These are phyloP conservation scores for Virgularia gustaviana DNA, from an alignment of 92 coral and sea anemone genomes.

Conservation along the genomic window DNA sequence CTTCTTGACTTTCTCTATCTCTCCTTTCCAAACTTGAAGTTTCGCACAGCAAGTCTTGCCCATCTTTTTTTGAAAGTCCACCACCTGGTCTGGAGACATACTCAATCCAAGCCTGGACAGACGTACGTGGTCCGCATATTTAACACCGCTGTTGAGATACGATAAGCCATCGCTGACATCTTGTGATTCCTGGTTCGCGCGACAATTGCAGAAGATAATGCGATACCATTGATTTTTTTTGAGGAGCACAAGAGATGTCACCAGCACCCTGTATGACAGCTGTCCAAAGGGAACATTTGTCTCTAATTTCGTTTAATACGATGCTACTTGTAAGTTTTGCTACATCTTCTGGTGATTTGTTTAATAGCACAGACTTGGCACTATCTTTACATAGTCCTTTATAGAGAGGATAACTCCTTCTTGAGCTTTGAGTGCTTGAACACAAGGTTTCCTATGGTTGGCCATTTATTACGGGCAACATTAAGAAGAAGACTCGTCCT, in stretches of 20 bases:
- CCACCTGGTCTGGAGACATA: slow-evolving; percentile 32
- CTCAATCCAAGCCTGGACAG: slow-evolving; percentile 45
- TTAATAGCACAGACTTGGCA: slow-evolving; percentile 37
- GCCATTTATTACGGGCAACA: slow-evolving; percentile 37
- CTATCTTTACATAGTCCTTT: slow-evolving; percentile 34
- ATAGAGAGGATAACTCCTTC: slow-evolving; percentile 28
- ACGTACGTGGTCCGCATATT: slow-evolving; percentile 32
- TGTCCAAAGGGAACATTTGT: too few relatives aligned
- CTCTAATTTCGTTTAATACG: too few relatives aligned
- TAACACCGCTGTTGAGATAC: slow-evolving; percentile 47
- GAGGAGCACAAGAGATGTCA: too few relatives aligned
- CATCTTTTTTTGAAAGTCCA: slow-evolving; percentile 46
- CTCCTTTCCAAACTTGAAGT: slow-evolving; percentile 34
- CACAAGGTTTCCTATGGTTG: slow-evolving; percentile 32
- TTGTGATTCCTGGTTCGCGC: slow-evolving; percentile 48
- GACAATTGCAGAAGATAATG: too few relatives aligned
- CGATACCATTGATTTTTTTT: too few relatives aligned
- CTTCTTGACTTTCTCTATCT: slow-evolving; percentile 36
- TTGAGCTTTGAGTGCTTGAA: slow-evolving; percentile 11
- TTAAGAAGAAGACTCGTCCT: slow-evolving; percentile 42
- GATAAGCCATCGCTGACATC: slow-evolving; percentile 49
- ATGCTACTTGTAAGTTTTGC: too few relatives aligned
- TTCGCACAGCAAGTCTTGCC: slow-evolving; percentile 47
- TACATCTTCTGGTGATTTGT: slow-evolving; percentile 37
- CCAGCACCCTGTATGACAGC: too few relatives aligned